Evolutionary conservation across 2,797 vertebrate genomes (phyloP).

Genomic region (Mus caroli): DNA sequence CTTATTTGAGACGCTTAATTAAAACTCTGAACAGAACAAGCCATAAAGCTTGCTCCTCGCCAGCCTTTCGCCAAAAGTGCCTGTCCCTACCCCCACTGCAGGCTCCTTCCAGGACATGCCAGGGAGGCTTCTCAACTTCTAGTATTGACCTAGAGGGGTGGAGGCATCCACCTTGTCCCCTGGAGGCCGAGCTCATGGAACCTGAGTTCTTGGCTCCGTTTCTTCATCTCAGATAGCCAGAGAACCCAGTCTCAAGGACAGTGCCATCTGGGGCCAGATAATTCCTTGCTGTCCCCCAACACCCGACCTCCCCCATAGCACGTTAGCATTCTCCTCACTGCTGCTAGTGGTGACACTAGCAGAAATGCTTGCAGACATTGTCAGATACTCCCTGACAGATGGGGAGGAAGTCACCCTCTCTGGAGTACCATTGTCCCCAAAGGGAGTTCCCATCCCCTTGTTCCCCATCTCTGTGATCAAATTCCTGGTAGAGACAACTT

Average conservation of each 20-base stretch:
- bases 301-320: not conserved
- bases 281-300: not conserved
- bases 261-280: not conserved
- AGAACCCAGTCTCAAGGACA: not conserved
- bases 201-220: not conserved
- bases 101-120: not conserved
- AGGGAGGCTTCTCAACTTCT: not conserved
- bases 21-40: conserved; percentile 87
- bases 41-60: conserved; percentile 82
- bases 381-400: not conserved
- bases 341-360: not conserved
- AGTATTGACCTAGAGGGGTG: not conserved
- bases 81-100: not conserved
- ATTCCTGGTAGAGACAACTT: not conserved
- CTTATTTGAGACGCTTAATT: conserved; percentile 89
- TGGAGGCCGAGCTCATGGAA: not conserved
- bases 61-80: conserved; percentile 62
- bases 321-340: too few species aligned
- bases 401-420: not conserved
- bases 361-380: not conserved
- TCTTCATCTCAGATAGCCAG: not conserved
- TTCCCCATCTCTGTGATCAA: not conserved
- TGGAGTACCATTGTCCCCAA: not conserved
- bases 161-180: not conserved
- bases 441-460: not conserved